Base-by-base conservation (phyloP, 2,797 vertebrate genomes). In the Distichodus sexfasciatus region DNA sequence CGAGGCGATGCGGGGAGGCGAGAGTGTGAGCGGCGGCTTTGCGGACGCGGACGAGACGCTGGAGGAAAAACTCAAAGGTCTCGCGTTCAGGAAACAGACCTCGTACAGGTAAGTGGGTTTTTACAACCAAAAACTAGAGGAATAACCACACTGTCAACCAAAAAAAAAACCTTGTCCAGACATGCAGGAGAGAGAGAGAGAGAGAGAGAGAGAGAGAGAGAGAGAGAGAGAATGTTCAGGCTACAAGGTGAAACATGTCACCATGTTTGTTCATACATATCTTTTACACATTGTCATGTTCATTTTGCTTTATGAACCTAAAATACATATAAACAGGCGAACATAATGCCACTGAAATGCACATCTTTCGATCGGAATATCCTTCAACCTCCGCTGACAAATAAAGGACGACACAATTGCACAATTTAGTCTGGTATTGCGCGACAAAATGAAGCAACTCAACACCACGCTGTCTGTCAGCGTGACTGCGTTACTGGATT, bases 61-160 rank as follows among this genome's bases (percentile, higher is more conserved):
- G 88, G 95, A 97, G 84, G 95, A 97, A 75, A 96, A 95, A 78
- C 84, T 97, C 66, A 87, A 91, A 80, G 94, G 89, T 82, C 92
- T 97, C 85, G 95, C 94, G 82, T 96, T 98, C 90, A 92, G 94
- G 84, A 98, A 98, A 72, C 96, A 98, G 92, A 96, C 94, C 74
- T 98, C 96, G 68, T 98, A 97, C 90, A 94, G 96, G 96, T 97
- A 85, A 90, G 89, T 82, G 47, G 31, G 14, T 35, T 10, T 14
- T 62, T 1, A 47, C 19, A 7, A 12, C 3, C 3, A 24, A 43
- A 26, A 40, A 46, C 19, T 7, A 51, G 11, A 26, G 1, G 11
- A n/a, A n/a, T 33, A 9, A 33, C 31, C 9, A 4, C 31, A 33
- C 4, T 33, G 31, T 4, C 31, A 4, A 33, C 31, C 31, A 33